Percentiles rank a stretch among this genome's conserved stretches.
phyloP scores from a whole-genome alignment of 2,113 vertebrate species.

The Pterophyllum scalare region DNA sequence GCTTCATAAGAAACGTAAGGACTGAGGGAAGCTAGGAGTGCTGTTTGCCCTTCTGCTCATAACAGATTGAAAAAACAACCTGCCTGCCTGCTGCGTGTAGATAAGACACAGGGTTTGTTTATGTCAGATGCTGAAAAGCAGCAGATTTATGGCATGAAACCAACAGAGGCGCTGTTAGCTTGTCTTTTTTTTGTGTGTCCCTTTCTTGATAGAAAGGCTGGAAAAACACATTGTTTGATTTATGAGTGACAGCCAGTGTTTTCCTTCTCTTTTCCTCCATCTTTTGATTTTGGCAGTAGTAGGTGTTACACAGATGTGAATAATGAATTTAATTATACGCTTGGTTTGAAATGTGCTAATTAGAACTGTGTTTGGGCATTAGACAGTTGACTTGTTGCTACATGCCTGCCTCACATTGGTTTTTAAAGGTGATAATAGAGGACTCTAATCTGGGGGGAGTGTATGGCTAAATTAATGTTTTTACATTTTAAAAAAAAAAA shows the following conservation, averaged over 20 bases:
- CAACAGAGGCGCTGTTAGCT: conserved; percentile 28
- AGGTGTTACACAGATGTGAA: conserved; percentile 46
- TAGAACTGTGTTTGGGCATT: conserved; percentile 54
- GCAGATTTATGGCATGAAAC: conserved; percentile 60
- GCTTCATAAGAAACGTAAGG: conserved; percentile 85
- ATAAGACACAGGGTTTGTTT: conserved; percentile 72
- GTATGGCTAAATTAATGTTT: conserved; percentile 30
- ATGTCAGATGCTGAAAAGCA: conserved; percentile 25
- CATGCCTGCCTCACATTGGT: conserved; percentile 49
- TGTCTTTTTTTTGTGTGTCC: conserved; percentile 19
- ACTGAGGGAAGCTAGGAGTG: neutral
- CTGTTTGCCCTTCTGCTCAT: conserved; percentile 20
- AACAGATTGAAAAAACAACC: conserved; percentile 7
- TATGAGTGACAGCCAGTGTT: conserved; percentile 13
- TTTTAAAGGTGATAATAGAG: conserved; percentile 72
- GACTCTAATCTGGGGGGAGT: conserved; percentile 28
- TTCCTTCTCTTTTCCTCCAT: conserved; percentile 1
- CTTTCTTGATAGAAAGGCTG: conserved; percentile 4
- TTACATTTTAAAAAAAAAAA: conserved; percentile 25
- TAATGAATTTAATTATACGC: conserved; percentile 62
- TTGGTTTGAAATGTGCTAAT: conserved; percentile 69
- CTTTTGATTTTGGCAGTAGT: conserved; percentile 25
- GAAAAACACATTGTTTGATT: conserved; percentile 24
- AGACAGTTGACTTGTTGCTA: conserved; percentile 58
- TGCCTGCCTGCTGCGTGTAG: conserved; percentile 52